These are phyloP conservation scores for Pseudochirops corinnae DNA, from an alignment of 2,797 vertebrate species.

Conservation along the genomic window DNA sequence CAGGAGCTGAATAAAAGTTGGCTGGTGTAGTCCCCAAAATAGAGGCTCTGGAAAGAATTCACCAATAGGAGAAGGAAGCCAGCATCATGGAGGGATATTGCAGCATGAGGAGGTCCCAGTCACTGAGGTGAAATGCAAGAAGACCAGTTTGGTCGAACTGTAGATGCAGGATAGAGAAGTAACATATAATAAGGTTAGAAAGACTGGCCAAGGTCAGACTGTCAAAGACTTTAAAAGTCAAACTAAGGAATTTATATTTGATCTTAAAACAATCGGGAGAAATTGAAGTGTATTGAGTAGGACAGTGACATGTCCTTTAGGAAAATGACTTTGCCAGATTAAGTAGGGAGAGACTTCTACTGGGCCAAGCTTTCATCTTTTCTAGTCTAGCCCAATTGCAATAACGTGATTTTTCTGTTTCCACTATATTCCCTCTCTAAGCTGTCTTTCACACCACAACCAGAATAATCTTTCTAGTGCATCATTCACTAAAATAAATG, in stretches of 20 bases:
- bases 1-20: background rate
- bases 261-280: background rate
- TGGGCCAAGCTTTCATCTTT: background rate
- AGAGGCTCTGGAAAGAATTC: background rate
- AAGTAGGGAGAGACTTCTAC: background rate
- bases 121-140: background rate
- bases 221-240: background rate
- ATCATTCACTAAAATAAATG: background rate
- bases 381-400: background rate
- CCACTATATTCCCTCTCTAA: background rate
- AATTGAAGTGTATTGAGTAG: background rate
- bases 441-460: background rate
- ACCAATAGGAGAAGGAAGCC: background rate
- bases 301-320: background rate
- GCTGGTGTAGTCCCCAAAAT: background rate
- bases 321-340: background rate
- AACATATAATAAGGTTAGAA: background rate
- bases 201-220: background rate
- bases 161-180: background rate
- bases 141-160: background rate
- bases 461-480: background rate
- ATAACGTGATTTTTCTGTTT: background rate
- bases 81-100: background rate
- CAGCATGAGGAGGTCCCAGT: background rate
- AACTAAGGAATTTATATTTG: background rate